Evolutionary conservation across 2,888 invertebrate genomes (phyloP).

Genomic region (Calliopum simillimum): DNA sequence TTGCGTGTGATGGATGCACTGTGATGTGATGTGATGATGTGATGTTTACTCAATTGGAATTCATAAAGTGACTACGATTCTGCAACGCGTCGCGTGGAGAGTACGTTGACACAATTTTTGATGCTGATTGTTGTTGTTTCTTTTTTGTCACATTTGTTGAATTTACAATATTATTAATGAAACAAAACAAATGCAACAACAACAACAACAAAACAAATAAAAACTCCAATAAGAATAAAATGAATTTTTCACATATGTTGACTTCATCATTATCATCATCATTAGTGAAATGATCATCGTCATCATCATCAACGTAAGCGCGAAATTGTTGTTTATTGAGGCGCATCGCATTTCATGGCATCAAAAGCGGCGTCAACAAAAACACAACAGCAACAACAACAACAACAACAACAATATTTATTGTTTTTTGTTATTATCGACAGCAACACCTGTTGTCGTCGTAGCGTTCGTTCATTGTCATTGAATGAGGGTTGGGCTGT

Average conservation of each 20-base stretch:
- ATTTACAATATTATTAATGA: constrained; percentile 8
- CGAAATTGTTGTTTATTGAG: constrained; percentile 5
- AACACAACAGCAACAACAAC: constrained; percentile 9
- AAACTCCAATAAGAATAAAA: neutral
- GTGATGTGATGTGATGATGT: constrained; percentile 13
- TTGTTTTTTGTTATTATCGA: constrained; percentile 17
- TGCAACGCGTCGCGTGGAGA: constrained; percentile 9
- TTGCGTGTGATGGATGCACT: constrained; percentile 18
- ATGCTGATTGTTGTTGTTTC: constrained; percentile 20
- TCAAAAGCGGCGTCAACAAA: neutral
- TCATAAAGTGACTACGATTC: neutral
- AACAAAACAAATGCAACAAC: neutral
- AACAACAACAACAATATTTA: constrained; percentile 17
- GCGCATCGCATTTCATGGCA: constrained; percentile 1
- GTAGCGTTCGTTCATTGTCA: too few species aligned
- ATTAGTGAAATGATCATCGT: neutral
- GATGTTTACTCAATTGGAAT: constrained; percentile 39
- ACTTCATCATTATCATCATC: neutral
- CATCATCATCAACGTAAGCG: neutral
- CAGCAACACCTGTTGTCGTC: constrained; percentile 12
- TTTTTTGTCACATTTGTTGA: constrained; percentile 18
- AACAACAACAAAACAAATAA: too few species aligned
- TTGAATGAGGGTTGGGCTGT: too few species aligned
- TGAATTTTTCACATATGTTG: neutral
- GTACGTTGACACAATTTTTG: constrained; percentile 36